Evolutionary conservation across 2,888 invertebrate genomes (phyloP), one percentile per base, ranked within the genome.

Genomic region (Myopa tessellatipennis): DNA sequence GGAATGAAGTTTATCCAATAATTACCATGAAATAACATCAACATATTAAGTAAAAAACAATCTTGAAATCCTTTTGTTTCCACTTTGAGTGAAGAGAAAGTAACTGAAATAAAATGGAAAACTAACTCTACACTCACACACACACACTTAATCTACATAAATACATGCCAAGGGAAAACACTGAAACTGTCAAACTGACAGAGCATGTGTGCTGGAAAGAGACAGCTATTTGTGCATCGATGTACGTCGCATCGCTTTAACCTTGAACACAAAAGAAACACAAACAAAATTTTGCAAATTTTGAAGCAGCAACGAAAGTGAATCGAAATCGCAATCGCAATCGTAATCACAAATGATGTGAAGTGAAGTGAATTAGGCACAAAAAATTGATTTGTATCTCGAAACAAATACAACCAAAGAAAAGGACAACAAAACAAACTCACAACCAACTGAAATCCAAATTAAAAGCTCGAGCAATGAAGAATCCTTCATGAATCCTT

Each of bases 241-340:
- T 73, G n/a, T 50, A 7, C 52, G 6, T 50, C 10, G 52, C 63
- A 63, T 14, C 34, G 34, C 52, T 45, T 74, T 74, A 74, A 74
- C 74, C 74, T 74, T 74, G 74, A 74, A 55, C 65, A 65, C 58
- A 72, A 67, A 63, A 63, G 12, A 12, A 67, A 26, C 18, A 73
- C 45, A 63, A 61, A 40, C 18, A 74, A 73, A 79, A 78, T 71
- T 79, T 77, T 34, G 77, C 78, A 77, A 72, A 78, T 79, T 80
- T 79, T 79, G 78, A 79, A 58, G 58, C 58, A 38, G 58, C 76
- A 58, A 76, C 50, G 68, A 69, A 76, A 60, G 55, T 76, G 40
- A 68, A 58, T 70, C 38, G 65, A 26, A 65, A 36, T 36, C 65
- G 38, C 16, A 65, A 12, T 7, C 65, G 18, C 14, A 8, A 36